Evolutionary conservation across 1,140 invertebrate species (phyloP).

Genomic region (Cyphomyrmex costatus): DNA sequence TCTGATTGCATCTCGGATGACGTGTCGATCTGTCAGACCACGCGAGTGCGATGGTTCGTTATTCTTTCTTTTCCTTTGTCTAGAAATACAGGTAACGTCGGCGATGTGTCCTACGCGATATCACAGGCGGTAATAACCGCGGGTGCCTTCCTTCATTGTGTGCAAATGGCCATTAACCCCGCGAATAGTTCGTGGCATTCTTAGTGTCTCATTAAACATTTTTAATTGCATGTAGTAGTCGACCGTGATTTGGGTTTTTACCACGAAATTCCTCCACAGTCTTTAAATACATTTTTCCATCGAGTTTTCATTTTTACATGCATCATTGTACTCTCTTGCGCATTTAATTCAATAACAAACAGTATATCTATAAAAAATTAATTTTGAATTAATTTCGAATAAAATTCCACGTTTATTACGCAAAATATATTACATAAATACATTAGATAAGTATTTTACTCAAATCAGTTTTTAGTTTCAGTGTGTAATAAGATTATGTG

Average conservation of each 20-base stretch:
- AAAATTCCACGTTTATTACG: neutral
- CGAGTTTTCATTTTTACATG: neutral
- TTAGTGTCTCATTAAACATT: constrained; percentile 65
- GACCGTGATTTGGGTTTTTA: neutral
- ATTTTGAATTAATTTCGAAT: neutral
- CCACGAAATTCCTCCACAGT: neutral
- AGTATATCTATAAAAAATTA: neutral
- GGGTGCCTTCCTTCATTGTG: constrained; percentile 41
- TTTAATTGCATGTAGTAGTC: constrained; percentile 59
- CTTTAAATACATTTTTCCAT: neutral
- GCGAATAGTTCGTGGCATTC: constrained; percentile 27
- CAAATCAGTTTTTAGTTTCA: constrained; percentile 8
- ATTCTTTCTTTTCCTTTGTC: constrained; percentile 32
- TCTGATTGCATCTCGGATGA: constrained; percentile 36
- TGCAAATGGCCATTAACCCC: constrained; percentile 69
- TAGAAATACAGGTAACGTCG: constrained; percentile 48
- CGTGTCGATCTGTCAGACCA: constrained; percentile 38
- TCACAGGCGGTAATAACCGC: constrained; percentile 37
- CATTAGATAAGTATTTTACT: neutral
- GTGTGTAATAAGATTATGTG: neutral
- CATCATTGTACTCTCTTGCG: neutral
- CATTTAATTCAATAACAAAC: neutral
- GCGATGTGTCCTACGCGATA: constrained; percentile 55
- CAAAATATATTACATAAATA: neutral
- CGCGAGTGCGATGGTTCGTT: constrained; percentile 6